Evolutionary conservation across 2,113 vertebrate species (phyloP).

Genomic region (Sinocyclocheilus rhinocerous): DNA sequence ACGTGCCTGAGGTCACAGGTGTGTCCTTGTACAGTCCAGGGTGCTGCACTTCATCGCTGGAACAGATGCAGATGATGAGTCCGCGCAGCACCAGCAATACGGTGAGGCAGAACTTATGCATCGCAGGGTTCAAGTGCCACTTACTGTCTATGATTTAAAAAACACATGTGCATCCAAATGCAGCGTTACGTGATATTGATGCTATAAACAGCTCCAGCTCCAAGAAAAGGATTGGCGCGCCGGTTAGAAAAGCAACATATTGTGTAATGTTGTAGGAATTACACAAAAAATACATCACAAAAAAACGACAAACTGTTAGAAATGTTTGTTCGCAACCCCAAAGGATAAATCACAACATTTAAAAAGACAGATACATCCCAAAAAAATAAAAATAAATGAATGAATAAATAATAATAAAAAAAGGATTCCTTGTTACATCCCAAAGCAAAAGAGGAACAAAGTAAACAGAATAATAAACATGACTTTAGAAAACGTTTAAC

Average conservation of each 20-base stretch:
- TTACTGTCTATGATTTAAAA: constrained; percentile 32
- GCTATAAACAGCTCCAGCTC: constrained; percentile 62
- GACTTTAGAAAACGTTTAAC: background rate
- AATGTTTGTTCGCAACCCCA: background rate
- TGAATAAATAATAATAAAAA: background rate
- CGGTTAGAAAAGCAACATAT: background rate
- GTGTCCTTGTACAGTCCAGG: constrained; percentile 17
- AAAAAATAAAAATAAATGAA: background rate
- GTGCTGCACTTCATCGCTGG: constrained; percentile 13
- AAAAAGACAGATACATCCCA: background rate
- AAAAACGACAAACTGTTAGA: background rate
- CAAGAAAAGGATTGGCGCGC: background rate
- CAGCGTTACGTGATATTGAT: constrained; percentile 62
- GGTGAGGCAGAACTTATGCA: constrained; percentile 20
- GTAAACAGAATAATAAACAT: background rate
- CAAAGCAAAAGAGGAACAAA: background rate
- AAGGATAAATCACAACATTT: background rate
- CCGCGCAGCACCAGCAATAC: constrained; percentile 37
- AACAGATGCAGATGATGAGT: constrained; percentile 12
- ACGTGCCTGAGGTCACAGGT: constrained; percentile 21
- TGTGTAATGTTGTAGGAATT: background rate
- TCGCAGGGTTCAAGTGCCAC: background rate
- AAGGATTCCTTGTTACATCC: background rate
- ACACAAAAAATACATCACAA: too few species aligned
- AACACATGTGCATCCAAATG: constrained; percentile 34